Evolutionary conservation across 2,888 invertebrate genomes (phyloP).

Genomic region (Mantis religiosa): DNA sequence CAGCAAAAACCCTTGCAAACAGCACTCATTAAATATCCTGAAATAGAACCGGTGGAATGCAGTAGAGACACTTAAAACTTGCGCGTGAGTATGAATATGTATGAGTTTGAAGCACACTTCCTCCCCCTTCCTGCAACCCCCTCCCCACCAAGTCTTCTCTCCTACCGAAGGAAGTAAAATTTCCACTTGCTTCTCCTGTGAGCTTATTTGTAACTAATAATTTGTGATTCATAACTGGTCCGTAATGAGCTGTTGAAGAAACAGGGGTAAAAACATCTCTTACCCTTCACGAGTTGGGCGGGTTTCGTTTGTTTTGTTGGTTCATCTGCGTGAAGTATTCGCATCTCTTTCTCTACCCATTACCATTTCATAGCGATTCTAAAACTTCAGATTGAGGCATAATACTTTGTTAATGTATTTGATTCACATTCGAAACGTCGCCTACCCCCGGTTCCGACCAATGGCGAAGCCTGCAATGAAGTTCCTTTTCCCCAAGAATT

Average conservation of each 20-base stretch:
- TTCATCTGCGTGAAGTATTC: no score
- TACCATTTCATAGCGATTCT: no score
- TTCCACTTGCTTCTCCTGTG: background rate
- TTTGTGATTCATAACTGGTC: background rate
- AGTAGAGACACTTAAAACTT: background rate
- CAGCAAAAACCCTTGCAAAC: background rate
- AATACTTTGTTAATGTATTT: no score
- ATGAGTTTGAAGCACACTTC: background rate
- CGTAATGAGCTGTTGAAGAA: background rate
- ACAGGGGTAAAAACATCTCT: background rate
- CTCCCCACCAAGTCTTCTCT: background rate
- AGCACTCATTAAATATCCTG: background rate
- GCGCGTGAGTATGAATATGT: background rate
- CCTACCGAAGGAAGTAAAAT: background rate
- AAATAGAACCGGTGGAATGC: background rate
- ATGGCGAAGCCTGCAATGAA: no score
- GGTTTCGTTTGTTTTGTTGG: background rate
- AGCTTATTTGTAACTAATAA: background rate
- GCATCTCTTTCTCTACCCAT: no score
- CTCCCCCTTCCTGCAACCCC: background rate
- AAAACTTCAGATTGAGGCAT: no score
- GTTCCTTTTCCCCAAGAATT: no score
- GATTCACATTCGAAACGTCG: no score
- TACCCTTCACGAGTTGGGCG: background rate
- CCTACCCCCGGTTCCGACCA: no score